These are phyloP conservation scores for Malurus cyaneus DNA, from an alignment of 2,113 vertebrate species.

Conservation along the genomic window DNA sequence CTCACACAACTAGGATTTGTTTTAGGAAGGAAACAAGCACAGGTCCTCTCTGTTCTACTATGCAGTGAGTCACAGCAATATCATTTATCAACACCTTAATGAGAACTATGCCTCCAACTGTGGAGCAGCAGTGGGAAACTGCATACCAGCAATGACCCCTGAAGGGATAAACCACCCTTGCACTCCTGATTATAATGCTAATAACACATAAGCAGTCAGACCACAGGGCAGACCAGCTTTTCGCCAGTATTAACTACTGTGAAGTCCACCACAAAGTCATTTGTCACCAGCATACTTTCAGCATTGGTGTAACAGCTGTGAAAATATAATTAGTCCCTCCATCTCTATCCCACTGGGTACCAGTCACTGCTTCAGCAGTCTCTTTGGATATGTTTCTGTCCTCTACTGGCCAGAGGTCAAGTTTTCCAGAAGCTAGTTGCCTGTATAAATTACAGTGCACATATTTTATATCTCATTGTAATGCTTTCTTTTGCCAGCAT, in stretches of 20 bases:
- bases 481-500: slow-evolving; percentile 47
- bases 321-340: slow-evolving; percentile 60
- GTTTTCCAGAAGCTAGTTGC: slow-evolving; percentile 60
- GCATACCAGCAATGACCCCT: not conserved
- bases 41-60: not conserved
- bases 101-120: not conserved
- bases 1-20: not conserved
- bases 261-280: slow-evolving; percentile 38
- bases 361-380: not conserved
- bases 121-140: slow-evolving; percentile 11
- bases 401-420: slow-evolving; percentile 50
- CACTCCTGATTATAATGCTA: not conserved
- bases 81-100: slow-evolving; percentile 20
- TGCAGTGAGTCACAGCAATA: not conserved
- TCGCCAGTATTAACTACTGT: not conserved
- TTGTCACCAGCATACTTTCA: slow-evolving; percentile 25
- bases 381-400: slow-evolving; percentile 39
- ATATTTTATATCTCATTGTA: slow-evolving; percentile 56
- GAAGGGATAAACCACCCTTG: not conserved
- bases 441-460: slow-evolving; percentile 52
- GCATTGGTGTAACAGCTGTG: slow-evolving; percentile 43
- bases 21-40: not conserved
- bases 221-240: not conserved
- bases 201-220: slow-evolving; percentile 27
- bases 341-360: slow-evolving; percentile 23